Base-by-base conservation (phyloP, 2,797 vertebrate genomes). In the Lithobates pipiens region DNA sequence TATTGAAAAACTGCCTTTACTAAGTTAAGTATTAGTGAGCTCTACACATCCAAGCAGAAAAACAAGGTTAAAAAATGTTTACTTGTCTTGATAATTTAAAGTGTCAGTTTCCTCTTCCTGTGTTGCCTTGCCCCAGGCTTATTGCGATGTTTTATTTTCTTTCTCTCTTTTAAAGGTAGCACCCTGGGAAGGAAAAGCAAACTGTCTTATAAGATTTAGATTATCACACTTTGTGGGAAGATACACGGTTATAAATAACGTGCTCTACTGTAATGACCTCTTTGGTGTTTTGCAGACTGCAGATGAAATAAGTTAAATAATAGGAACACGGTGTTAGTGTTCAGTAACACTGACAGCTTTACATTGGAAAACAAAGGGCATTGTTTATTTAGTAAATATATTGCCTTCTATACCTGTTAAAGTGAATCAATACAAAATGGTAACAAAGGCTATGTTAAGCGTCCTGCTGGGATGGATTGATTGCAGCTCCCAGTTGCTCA, bases 41-140 rank as follows among this genome's bases (percentile, higher is more conserved):
- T 25, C 23, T 7, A 65, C 61, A 23, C 21, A 67, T 65, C 61
- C 71, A 42, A 57, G 16, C 39, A 68, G 75, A 83, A 86, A 86
- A 50, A 74, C 85, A 82, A 78, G 69, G 80, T 71, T 74, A 86
- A 73, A 67, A 74, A 78, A 63, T 79, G 80, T 86, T 86, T 86
- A 86, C 80, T 75, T 77, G 85, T 83, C 85, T 69, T 69, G 67
- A 78, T 86, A 83, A 86, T 86, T 86, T 83, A 83, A 83, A 83
- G 76, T 83, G 85, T 61, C 85, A 86, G 80, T 57, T 86, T 69
- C 46, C 54, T 83, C 54, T 83, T 79, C 80, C 57, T 86, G 85
- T 18, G 32, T 63, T 67, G 42, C 16, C 16, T 74, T 57, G 85
- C 85, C 76, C 42, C 36, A 69, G 85, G 85, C 80, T 83, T 65